Percentiles rank a stretch among this genome's conserved stretches.
Conservation (phyloP, 2,113 vertebrate genomes). For the Elaphurus davidianus region DNA sequence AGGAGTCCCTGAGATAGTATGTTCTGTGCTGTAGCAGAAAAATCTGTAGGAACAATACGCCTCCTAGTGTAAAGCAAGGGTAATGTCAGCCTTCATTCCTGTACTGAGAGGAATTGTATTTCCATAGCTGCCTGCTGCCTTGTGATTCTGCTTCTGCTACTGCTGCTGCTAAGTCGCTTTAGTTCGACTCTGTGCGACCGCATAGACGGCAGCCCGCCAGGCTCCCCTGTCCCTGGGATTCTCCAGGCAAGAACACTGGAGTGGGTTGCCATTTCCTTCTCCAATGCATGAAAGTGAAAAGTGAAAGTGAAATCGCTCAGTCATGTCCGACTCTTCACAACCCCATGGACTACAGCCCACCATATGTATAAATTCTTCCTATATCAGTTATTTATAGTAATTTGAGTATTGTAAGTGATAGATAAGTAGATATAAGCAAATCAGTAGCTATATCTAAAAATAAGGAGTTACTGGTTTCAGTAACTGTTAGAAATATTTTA, state of each 20-base stretch:
- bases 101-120: constrained; percentile 61
- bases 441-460: constrained; percentile 42
- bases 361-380: neutral
- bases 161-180: too few species aligned
- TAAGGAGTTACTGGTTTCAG: constrained; percentile 31
- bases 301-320: too few species aligned
- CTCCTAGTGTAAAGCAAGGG: constrained; percentile 80
- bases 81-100: constrained; percentile 65
- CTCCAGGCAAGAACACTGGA: too few species aligned
- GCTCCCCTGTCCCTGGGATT: too few species aligned
- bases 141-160: constrained; percentile 59
- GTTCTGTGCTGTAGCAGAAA: neutral
- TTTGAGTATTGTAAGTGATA: constrained; percentile 51
- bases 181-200: too few species aligned
- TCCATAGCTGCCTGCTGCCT: constrained; percentile 70
- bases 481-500: neutral
- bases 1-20: constrained; percentile 13
- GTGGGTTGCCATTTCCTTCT: too few species aligned
- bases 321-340: too few species aligned
- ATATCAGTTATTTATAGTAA: constrained; percentile 57
- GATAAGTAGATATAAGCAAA: constrained; percentile 58
- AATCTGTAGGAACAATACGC: constrained; percentile 74
- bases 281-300: too few species aligned
- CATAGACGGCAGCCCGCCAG: too few species aligned
- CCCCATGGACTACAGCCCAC: too few species aligned